These are phyloP conservation scores for Eucidaris tribuloides DNA, from an alignment of 35 echinoderm and acorn worm genomes.

Conservation along the genomic window DNA sequence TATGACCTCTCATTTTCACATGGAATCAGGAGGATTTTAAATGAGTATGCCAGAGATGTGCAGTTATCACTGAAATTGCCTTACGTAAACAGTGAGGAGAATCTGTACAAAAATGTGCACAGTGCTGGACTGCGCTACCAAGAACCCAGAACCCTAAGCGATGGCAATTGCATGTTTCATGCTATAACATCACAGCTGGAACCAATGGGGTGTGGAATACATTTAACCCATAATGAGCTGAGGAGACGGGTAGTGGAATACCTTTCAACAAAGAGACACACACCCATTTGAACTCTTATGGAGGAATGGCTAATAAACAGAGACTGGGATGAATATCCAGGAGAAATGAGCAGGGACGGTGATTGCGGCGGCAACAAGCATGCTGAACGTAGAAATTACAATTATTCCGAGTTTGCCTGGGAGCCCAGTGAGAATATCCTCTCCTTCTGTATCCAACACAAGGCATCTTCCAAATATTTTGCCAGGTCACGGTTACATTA, in stretches of 20 bases:
- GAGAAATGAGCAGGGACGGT: not conserved
- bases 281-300: not conserved
- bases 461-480: not conserved
- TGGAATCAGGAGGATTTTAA: too few species aligned
- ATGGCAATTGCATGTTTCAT: slow-evolving; percentile 7
- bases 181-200: not conserved
- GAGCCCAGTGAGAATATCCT: not conserved
- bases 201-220: not conserved
- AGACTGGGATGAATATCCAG: not conserved
- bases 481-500: too few species aligned
- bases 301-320: not conserved
- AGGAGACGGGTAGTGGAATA: not conserved
- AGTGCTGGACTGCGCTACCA: not conserved
- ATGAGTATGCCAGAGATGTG: too few species aligned
- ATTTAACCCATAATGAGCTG: not conserved
- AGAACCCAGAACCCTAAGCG: not conserved
- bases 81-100: not conserved
- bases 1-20: too few species aligned
- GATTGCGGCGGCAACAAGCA: not conserved
- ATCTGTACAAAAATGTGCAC: not conserved
- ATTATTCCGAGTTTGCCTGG: not conserved
- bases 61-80: not conserved
- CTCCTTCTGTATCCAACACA: not conserved
- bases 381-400: not conserved
- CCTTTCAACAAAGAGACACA: not conserved